These are phyloP conservation scores for Lycophotia porphyrea DNA, from an alignment of 2,888 invertebrate species.

Conservation along the genomic window DNA sequence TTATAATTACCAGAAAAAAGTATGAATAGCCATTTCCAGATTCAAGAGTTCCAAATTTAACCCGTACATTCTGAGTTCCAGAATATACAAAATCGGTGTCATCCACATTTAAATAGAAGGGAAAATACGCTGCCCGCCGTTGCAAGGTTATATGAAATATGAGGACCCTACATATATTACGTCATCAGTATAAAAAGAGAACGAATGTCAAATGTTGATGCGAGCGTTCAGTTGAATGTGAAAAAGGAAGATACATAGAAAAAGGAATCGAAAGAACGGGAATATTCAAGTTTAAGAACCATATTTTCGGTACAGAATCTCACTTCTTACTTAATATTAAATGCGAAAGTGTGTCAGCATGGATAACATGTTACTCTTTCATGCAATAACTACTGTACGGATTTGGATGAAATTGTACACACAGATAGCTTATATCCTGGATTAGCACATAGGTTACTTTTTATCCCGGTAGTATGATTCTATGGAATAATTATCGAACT, in stretches of 20 bases:
- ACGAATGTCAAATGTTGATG: constrained; percentile 56
- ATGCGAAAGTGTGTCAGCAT: too few relatives aligned
- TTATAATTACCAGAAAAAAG: not conserved
- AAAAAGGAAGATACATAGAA: constrained; percentile 28
- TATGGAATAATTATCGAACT: too few relatives aligned
- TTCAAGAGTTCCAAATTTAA: not conserved
- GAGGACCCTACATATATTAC: constrained; percentile 29
- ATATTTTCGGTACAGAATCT: constrained; percentile 1
- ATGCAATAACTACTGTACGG: too few relatives aligned
- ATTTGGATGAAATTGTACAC: too few relatives aligned
- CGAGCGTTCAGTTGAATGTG: constrained; percentile 43
- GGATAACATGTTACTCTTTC: too few relatives aligned
- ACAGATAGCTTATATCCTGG: too few relatives aligned
- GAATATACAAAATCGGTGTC: constrained; percentile 28
- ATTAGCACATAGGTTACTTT: too few relatives aligned
- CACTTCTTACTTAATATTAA: too few relatives aligned
- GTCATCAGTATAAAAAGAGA: constrained; percentile 53
- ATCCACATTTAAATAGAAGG: constrained; percentile 19
- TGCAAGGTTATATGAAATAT: constrained; percentile 40
- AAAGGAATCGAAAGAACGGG: constrained; percentile 18
- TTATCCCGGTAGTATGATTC: too few relatives aligned
- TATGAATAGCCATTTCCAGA: too few relatives aligned
- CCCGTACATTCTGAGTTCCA: not conserved
- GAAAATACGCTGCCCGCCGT: constrained; percentile 23
- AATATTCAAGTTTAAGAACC: constrained; percentile 13